These are phyloP conservation scores for Siphlonurus alternatus DNA, from an alignment of 2,888 invertebrate species.

Conservation along the genomic window DNA sequence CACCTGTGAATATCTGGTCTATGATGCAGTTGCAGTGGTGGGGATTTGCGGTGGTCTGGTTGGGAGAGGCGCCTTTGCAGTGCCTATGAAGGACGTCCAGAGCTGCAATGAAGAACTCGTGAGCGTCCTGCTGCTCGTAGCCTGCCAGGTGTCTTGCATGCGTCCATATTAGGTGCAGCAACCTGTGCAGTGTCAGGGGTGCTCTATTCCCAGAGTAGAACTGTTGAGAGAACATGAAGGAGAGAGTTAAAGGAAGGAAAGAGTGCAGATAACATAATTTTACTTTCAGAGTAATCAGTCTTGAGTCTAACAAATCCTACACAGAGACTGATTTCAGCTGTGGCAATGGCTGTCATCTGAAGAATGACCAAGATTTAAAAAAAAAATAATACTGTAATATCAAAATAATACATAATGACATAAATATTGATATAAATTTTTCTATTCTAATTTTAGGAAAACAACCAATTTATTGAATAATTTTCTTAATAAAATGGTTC, in stretches of 20 bases:
- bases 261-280: too few species aligned
- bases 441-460: too few species aligned
- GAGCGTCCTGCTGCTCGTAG: slow-evolving; percentile 96
- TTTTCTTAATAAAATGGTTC: too few species aligned
- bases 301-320: not conserved
- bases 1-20: slow-evolving; percentile 93
- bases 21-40: slow-evolving; percentile 84
- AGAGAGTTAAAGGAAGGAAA: too few species aligned
- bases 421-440: too few species aligned
- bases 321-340: too few species aligned
- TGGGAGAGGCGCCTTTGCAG: slow-evolving; percentile 25
- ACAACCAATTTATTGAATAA: too few species aligned
- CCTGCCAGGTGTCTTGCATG: slow-evolving; percentile 87
- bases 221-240: slow-evolving; percentile 33
- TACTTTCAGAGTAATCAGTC: too few species aligned
- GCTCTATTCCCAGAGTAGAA: slow-evolving; percentile 84
- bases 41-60: slow-evolving; percentile 20
- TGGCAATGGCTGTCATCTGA: too few species aligned
- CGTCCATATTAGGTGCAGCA: slow-evolving; percentile 92
- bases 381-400: too few species aligned
- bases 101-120: slow-evolving; percentile 95
- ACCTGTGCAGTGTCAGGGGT: slow-evolving; percentile 73
- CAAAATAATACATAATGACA: too few species aligned
- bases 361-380: too few species aligned
- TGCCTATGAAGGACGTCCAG: slow-evolving; percentile 83